phyloP scores from a whole-genome alignment of 2,113 vertebrate species.

The Brachionichthys hirsutus region DNA sequence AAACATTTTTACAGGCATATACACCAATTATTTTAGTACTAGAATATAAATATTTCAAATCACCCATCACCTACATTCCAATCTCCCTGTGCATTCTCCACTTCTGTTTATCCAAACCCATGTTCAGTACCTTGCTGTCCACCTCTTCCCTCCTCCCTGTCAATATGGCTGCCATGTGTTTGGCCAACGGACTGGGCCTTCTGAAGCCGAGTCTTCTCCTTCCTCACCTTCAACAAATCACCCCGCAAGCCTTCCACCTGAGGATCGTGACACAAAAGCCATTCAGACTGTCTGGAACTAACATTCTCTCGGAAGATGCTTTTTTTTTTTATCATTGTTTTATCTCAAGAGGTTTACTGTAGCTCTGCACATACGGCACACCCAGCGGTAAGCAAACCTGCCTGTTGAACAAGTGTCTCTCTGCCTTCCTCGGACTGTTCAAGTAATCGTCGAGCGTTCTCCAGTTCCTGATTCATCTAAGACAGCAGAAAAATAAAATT shows the following conservation, averaged over 20 bases:
- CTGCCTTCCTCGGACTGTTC: conserved; percentile 85
- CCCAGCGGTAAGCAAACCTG: conserved; percentile 80
- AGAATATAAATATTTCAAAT: conserved; percentile 10
- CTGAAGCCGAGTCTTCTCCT: conserved; percentile 79
- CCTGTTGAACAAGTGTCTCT: conserved; percentile 86
- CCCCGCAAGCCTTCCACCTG: conserved; percentile 86
- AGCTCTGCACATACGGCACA: conserved; percentile 17
- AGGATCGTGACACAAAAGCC: conserved; percentile 7
- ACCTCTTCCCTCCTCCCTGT: conserved; percentile 72
- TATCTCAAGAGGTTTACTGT: not conserved
- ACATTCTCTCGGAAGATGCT: not conserved
- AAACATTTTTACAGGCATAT: no score
- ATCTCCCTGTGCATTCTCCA: not conserved
- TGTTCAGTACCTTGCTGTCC: conserved; percentile 63
- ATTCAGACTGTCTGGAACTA: not conserved
- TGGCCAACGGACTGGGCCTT: conserved; percentile 65
- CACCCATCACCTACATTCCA: not conserved
- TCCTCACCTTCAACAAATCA: conserved; percentile 82
- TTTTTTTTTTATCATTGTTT: not conserved
- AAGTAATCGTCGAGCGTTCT: conserved; percentile 77
- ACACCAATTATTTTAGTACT: no score
- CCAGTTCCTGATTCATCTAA: conserved; percentile 84
- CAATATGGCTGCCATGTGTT: conserved; percentile 56
- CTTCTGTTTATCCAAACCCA: not conserved
- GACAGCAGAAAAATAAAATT: not conserved